phyloP scores from a whole-genome alignment of 2,888 invertebrate species.

The Odontocolon sp. region DNA sequence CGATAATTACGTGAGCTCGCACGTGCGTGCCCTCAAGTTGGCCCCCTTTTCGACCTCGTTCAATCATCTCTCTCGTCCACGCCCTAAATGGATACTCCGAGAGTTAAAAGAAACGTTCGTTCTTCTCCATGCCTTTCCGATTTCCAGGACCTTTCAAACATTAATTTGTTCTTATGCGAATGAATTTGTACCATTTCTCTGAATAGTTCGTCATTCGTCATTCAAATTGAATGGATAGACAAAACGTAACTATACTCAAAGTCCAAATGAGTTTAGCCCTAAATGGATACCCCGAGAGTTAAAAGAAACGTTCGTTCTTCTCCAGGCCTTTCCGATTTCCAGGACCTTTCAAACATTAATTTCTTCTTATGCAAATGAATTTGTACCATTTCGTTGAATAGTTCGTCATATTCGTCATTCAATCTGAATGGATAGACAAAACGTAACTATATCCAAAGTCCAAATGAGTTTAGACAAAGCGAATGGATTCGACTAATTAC shows the following conservation, averaged over 20 bases:
- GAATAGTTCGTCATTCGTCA: neutral
- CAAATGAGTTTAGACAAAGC: neutral
- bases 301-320: neutral
- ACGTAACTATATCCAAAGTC: neutral
- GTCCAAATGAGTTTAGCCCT: neutral
- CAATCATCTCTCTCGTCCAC: constrained; percentile 16
- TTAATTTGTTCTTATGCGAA: no score
- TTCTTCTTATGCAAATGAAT: no score
- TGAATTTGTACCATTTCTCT: no score
- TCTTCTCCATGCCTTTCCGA: no score
- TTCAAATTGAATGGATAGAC: neutral
- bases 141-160: no score
- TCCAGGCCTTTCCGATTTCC: no score
- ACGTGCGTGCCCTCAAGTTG: constrained; percentile 34
- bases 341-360: no score
- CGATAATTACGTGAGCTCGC: constrained; percentile 44
- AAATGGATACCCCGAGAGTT: neutral
- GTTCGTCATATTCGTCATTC: neutral
- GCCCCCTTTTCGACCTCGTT: constrained; percentile 41
- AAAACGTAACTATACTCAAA: neutral
- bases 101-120: neutral
- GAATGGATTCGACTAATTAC: constrained; percentile 5
- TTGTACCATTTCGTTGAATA: no score
- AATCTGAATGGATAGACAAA: neutral
- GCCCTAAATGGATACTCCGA: constrained; percentile 15